Percentiles rank a stretch among this genome's conserved stretches.
phyloP scores from a whole-genome alignment of 2,888 invertebrate genomes.

The Chymomyza caudatula region DNA sequence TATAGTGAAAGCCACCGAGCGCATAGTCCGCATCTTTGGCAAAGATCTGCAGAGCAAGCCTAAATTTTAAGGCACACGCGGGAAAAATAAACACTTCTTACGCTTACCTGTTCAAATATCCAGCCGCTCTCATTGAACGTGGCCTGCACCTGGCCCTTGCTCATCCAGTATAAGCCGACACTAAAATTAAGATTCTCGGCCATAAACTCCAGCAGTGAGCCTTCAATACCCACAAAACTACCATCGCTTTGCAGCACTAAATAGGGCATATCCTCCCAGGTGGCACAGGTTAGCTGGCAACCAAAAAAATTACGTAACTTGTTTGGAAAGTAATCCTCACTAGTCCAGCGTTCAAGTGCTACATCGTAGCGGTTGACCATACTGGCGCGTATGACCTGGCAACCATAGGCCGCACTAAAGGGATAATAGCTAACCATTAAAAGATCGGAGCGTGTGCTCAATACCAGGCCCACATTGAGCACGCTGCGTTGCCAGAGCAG shows the following conservation, averaged over 20 bases:
- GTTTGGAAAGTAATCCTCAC: conserved; percentile 37
- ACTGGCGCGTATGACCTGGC: conserved; percentile 43
- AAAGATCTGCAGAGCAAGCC: conserved; percentile 66
- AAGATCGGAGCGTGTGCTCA: conserved; percentile 19
- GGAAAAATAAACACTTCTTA: neutral
- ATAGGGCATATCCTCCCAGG: conserved; percentile 70
- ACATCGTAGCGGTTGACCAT: conserved; percentile 52
- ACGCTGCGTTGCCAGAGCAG: conserved; percentile 56
- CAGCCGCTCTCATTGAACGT: conserved; percentile 50
- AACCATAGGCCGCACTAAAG: conserved; percentile 38
- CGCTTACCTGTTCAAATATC: conserved; percentile 57
- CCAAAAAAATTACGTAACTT: conserved; percentile 63
- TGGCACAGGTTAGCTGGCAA: conserved; percentile 66
- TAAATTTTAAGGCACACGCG: too few relatives aligned
- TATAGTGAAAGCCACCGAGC: conserved; percentile 63
- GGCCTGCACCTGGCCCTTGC: conserved; percentile 42
- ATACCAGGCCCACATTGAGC: conserved; percentile 49
- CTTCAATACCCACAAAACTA: conserved; percentile 66
- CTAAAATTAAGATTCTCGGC: conserved; percentile 63
- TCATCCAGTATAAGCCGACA: conserved; percentile 53
- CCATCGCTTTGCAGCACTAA: conserved; percentile 33
- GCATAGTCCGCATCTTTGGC: conserved; percentile 52
- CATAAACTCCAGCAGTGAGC: conserved; percentile 59
- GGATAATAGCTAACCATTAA: conserved; percentile 65
- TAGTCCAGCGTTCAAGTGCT: conserved; percentile 34